A percentile compares a stretch with the other conserved stretches of the same genome.
Evolutionary conservation across 2,113 vertebrate species (phyloP).

Genomic region (Oostethus manadensis): DNA sequence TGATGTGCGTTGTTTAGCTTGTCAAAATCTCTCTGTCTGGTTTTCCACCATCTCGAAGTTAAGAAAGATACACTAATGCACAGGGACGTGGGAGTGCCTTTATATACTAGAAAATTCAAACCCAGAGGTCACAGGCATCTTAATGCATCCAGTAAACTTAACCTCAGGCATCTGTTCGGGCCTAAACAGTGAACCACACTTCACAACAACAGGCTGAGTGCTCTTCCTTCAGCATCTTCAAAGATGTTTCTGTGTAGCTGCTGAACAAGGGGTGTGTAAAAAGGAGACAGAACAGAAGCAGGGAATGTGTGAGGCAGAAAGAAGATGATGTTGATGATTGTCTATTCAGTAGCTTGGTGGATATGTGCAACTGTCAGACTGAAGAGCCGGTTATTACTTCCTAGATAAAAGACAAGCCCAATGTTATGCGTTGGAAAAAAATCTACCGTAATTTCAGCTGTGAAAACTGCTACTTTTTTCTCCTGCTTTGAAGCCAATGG

Average conservation of each 20-base stretch:
- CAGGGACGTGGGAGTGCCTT: too few species aligned
- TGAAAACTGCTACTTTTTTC: too few species aligned
- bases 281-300: constrained; percentile 1
- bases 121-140: too few species aligned
- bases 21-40: neutral
- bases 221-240: neutral
- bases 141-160: too few species aligned
- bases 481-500: too few species aligned
- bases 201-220: neutral
- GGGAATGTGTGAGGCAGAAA: constrained; percentile 10
- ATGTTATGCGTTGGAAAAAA: too few species aligned
- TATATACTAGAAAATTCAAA: too few species aligned
- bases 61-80: too few species aligned
- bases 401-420: neutral
- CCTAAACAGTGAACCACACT: too few species aligned
- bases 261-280: constrained; percentile 14
- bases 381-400: neutral
- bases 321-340: constrained; percentile 16
- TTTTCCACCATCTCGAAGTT: neutral
- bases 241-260: constrained; percentile 21
- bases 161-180: too few species aligned
- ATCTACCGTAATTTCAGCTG: too few species aligned
- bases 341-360: constrained; percentile 22
- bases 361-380: neutral
- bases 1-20: neutral